Evolutionary conservation across 1,140 invertebrate genomes (phyloP).

Genomic region (Colletes latitarsis): DNA sequence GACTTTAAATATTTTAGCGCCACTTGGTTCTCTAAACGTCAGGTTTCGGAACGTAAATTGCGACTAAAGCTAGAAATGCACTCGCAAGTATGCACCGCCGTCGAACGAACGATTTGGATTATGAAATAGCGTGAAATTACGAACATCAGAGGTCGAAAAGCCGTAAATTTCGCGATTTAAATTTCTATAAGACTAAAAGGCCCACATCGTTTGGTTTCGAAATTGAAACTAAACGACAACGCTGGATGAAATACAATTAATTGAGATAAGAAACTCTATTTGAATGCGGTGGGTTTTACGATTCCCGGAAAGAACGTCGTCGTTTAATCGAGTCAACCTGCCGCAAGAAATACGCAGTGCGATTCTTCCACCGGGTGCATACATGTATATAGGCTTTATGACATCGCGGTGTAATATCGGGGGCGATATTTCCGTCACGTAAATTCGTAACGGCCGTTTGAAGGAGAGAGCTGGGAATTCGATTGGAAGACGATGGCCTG

Average conservation of each 20-base stretch:
- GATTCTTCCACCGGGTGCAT: conserved; percentile 11
- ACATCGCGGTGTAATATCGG: conserved; percentile 36
- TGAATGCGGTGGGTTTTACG: conserved; percentile 3
- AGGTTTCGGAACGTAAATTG: not conserved
- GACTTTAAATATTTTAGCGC: too few species aligned
- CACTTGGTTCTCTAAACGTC: too few species aligned
- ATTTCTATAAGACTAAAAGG: not conserved
- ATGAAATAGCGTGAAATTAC: not conserved
- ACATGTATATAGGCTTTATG: conserved; percentile 15
- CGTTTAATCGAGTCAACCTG: conserved; percentile 8
- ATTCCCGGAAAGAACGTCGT: conserved; percentile 12
- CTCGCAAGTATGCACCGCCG: not conserved
- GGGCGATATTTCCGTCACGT: conserved; percentile 50
- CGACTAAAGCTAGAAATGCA: conserved; percentile 6
- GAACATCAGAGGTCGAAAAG: conserved; percentile 3
- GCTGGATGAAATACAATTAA: conserved; percentile 1
- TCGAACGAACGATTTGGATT: not conserved
- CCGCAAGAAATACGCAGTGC: conserved; percentile 1
- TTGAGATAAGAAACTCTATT: not conserved
- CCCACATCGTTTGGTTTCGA: not conserved
- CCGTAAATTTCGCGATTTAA: conserved; percentile 11
- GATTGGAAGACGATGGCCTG: conserved; percentile 32
- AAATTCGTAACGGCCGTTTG: conserved; percentile 45
- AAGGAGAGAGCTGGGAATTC: conserved; percentile 32
- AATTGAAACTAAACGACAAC: not conserved